A percentile compares a stretch with the other conserved stretches of the same genome.
These are phyloP conservation scores for Ennomos fuscantarius DNA, from an alignment of 2,888 invertebrate species.

Conservation along the genomic window DNA sequence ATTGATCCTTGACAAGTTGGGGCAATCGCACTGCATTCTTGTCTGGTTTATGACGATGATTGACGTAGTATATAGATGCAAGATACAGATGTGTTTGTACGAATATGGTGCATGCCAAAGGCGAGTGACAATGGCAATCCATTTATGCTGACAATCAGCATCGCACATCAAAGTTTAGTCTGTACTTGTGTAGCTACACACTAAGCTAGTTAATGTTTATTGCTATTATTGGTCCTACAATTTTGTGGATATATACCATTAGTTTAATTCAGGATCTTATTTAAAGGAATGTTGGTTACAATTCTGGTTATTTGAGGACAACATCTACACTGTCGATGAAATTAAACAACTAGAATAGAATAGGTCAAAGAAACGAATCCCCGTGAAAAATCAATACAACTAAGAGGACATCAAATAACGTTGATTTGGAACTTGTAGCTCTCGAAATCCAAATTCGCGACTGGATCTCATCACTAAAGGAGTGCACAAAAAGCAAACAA, in stretches of 20 bases:
- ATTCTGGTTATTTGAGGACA: too few species aligned
- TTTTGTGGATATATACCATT: too few species aligned
- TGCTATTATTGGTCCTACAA: too few species aligned
- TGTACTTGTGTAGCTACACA: too few species aligned
- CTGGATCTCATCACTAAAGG: conserved; percentile 12
- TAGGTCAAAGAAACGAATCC: too few species aligned
- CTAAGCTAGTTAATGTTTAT: too few species aligned
- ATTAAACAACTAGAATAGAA: too few species aligned
- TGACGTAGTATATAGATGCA: conserved; percentile 32
- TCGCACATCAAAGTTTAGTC: conserved; percentile 2
- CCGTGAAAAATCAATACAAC: too few species aligned
- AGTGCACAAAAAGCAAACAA: conserved; percentile 25
- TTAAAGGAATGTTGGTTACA: not conserved
- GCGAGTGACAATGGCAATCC: conserved; percentile 30
- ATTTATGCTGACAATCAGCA: conserved; percentile 1
- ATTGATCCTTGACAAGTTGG: conserved; percentile 12
- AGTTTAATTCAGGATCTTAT: not conserved
- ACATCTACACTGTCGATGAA: too few species aligned
- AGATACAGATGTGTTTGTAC: conserved; percentile 18
- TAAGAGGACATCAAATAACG: not conserved
- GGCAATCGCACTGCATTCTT: conserved; percentile 20
- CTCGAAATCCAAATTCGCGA: conserved; percentile 8
- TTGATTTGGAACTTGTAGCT: conserved; percentile 12
- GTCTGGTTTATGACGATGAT: conserved; percentile 33
- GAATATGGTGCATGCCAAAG: conserved; percentile 26